Evolutionary conservation across 2,113 vertebrate species (phyloP), one percentile per base, ranked within the genome.

Genomic region (Sorex fumeus): DNA sequence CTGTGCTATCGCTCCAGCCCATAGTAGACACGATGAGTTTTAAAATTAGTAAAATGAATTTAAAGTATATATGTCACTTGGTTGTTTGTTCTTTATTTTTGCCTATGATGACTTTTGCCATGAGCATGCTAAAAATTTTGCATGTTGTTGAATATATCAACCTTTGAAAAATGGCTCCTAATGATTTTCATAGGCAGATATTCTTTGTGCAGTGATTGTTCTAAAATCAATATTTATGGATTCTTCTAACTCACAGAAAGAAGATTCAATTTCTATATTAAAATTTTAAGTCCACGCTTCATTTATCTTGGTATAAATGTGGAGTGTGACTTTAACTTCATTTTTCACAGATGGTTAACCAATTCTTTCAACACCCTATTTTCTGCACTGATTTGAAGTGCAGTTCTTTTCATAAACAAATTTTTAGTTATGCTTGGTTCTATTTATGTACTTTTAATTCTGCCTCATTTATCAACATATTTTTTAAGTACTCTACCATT

Each of bases 381-480:
- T 50, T 50, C 27, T 81, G 36, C n/a, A 32, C 7, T 21, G 67
- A 34, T 45, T 74, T 60, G 30, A 67, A 3, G 25, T n/a, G 75
- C 13, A 80, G 10, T 45, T 34, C 25, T 90, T 77, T 74, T 57
- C 82, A 27, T 78, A 57, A 18, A 36, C 30, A 15, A 9, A 25
- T 60, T 86, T 81, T 81, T 69, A 47, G 23, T 69, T 85, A 32
- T 7, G n/a, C 30, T 36, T 81, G 13, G 36, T 34, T 36, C 86
- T 93, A 69, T 85, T 81, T 86, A 27, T 60, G 19, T 43, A n/a
- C 34, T 75, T 84, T 81, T n/a, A 60, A 74, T 60, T 81, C 74
- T 21, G n/a, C 45, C 25, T 36, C 36, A 75, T 75, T 85, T 69
- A 60, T 81, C 45, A 75, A 40, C 11, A 28, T 34, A 4, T 69